A percentile compares a stretch with the other conserved stretches of the same genome.
Evolutionary conservation across 2,113 vertebrate species (phyloP).

Genomic region (Caracal caracal): DNA sequence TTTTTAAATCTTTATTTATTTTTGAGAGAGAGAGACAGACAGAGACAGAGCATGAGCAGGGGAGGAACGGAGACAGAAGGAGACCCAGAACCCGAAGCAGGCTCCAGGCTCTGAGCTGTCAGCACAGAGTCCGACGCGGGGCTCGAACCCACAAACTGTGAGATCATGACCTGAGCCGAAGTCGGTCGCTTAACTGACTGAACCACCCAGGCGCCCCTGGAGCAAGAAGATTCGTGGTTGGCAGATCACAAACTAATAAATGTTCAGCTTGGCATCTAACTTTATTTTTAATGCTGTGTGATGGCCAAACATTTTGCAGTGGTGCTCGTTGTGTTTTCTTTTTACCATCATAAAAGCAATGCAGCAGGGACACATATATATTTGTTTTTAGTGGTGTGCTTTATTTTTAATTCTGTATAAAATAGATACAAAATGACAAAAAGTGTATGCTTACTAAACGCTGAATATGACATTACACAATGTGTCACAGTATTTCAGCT

Average conservation of each 20-base stretch:
- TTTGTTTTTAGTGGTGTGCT: constrained; percentile 83
- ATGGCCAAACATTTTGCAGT: background rate
- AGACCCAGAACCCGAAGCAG: too few species aligned
- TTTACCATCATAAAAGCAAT: constrained; percentile 36
- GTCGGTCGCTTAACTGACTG: too few species aligned
- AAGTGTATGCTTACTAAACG: constrained; percentile 85
- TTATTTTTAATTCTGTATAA: constrained; percentile 86
- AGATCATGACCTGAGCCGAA: too few species aligned
- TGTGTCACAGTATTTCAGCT: constrained; percentile 84
- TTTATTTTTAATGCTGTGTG: constrained; percentile 23
- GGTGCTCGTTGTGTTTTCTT: background rate
- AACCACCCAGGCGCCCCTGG: too few species aligned
- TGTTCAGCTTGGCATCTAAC: background rate
- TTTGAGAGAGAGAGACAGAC: too few species aligned
- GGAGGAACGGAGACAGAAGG: too few species aligned
- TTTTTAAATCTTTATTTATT: too few species aligned
- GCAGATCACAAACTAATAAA: constrained; percentile 11
- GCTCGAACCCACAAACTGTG: too few species aligned
- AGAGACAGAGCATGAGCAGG: too few species aligned
- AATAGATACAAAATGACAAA: constrained; percentile 87
- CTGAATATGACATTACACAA: constrained; percentile 85
- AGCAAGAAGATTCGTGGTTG: constrained; percentile 40
- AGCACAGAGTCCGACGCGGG: too few species aligned
- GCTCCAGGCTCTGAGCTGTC: too few species aligned
- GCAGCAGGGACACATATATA: background rate